phyloP scores from a whole-genome alignment of 2,113 vertebrate species.

The Ascaphus truei region DNA sequence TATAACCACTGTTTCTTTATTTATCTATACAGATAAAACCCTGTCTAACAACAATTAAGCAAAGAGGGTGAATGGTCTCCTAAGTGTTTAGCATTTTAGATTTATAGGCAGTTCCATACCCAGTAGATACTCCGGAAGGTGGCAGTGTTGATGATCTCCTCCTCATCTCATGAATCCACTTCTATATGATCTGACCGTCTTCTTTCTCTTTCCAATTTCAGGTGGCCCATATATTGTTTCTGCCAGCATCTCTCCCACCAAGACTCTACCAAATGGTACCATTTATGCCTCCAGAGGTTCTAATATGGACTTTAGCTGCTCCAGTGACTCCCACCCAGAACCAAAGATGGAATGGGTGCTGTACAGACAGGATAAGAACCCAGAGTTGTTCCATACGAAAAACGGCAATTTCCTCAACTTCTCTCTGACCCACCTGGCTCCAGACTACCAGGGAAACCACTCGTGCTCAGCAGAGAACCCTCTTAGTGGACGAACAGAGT shows the following conservation, averaged over 20 bases:
- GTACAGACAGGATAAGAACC: not conserved
- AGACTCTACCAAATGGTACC: constrained; percentile 60
- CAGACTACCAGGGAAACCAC: constrained; percentile 66
- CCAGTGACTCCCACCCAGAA: constrained; percentile 44
- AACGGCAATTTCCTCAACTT: constrained; percentile 42
- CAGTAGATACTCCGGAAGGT: too few species aligned
- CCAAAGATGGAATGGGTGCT: constrained; percentile 59
- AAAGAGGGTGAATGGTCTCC: too few species aligned
- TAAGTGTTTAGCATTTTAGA: too few species aligned
- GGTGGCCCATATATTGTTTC: constrained; percentile 54
- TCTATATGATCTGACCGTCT: not conserved
- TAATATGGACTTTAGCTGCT: constrained; percentile 61
- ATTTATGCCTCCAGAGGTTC: constrained; percentile 39
- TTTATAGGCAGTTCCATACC: too few species aligned
- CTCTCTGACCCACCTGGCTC: constrained; percentile 47
- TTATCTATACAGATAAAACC: too few species aligned
- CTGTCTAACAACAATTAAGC: too few species aligned
- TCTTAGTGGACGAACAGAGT: constrained; percentile 42
- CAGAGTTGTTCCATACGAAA: not conserved
- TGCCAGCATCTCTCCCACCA: constrained; percentile 43
- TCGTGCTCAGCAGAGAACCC: constrained; percentile 60
- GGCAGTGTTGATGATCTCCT: too few species aligned
- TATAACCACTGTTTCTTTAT: too few species aligned
- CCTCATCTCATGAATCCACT: too few species aligned
- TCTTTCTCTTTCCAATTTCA: constrained; percentile 38